These are phyloP conservation scores for Eilema depressum DNA, from an alignment of 2,888 invertebrate species.

Conservation along the genomic window DNA sequence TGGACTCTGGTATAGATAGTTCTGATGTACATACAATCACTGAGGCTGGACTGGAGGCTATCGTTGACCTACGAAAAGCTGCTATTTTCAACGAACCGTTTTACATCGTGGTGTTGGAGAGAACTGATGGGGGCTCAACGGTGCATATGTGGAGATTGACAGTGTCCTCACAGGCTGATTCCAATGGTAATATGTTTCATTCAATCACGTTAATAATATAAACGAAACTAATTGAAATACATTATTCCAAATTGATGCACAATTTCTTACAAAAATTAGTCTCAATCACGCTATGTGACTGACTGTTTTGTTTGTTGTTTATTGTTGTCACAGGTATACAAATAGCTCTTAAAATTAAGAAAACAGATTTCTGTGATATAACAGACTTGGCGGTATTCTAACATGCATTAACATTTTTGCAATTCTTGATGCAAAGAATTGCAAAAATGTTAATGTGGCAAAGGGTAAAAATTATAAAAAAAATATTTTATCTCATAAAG, in stretches of 20 bases:
- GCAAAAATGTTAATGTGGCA: no score
- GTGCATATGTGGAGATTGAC: constrained; percentile 98
- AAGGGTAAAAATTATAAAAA: no score
- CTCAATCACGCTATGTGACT: no score
- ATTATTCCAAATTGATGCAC: not conserved
- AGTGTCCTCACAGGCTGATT: constrained; percentile 92
- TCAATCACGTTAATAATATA: not conserved
- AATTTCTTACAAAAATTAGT: no score
- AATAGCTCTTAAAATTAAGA: no score
- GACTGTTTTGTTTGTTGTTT: no score
- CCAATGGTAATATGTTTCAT: constrained; percentile 60
- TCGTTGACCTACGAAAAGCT: constrained; percentile 95
- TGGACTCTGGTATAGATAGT: constrained; percentile 71
- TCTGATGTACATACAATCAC: constrained; percentile 80
- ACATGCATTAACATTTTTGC: no score
- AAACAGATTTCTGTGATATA: no score
- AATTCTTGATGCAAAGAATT: no score
- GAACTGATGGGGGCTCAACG: constrained; percentile 93
- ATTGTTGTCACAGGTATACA: no score
- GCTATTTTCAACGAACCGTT: constrained; percentile 97
- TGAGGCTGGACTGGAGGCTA: constrained; percentile 92
- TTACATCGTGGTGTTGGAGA: constrained; percentile 97
- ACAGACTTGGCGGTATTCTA: no score
- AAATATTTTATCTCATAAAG: no score
- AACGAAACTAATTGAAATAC: not conserved